Conservation (phyloP, 2,113 vertebrate species). For the Patagioenas fasciata region DNA sequence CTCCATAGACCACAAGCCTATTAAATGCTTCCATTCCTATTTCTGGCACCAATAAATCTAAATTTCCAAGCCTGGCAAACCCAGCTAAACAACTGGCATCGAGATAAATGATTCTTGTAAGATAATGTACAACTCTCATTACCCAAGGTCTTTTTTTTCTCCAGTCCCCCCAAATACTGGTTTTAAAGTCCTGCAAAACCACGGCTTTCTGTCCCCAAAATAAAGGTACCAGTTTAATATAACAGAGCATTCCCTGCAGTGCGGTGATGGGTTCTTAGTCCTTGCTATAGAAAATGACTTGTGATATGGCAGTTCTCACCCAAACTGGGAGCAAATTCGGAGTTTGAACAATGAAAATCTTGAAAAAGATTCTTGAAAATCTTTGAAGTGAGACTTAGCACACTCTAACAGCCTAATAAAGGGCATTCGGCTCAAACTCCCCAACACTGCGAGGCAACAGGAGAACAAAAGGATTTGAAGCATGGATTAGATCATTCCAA, state of each 20-base stretch:
- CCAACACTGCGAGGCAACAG: slow-evolving; percentile 8
- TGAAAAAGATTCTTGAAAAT: neutral
- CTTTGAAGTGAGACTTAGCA: slow-evolving; percentile 39
- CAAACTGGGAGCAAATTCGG: neutral
- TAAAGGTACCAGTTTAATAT: neutral
- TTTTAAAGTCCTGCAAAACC: slow-evolving; percentile 9
- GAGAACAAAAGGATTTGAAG: slow-evolving; percentile 64
- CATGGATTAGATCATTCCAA: slow-evolving; percentile 61
- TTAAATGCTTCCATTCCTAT: slow-evolving; percentile 65
- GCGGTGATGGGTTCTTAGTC: neutral
- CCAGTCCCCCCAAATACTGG: neutral
- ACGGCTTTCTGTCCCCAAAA: neutral
- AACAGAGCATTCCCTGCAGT: neutral
- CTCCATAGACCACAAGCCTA: slow-evolving; percentile 45
- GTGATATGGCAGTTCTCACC: neutral
- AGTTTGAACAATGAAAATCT: neutral
- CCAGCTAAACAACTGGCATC: slow-evolving; percentile 65
- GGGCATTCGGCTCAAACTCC: slow-evolving; percentile 41
- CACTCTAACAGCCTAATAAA: slow-evolving; percentile 32
- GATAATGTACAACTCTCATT: slow-evolving; percentile 66
- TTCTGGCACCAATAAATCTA: slow-evolving; percentile 79
- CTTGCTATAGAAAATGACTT: neutral
- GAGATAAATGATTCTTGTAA: slow-evolving; percentile 76
- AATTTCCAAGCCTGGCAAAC: slow-evolving; percentile 77
- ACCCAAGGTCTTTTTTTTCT: neutral